These are phyloP conservation scores for Heteromyza rotundicornis DNA, from an alignment of 2,888 invertebrate species.

Conservation along the genomic window DNA sequence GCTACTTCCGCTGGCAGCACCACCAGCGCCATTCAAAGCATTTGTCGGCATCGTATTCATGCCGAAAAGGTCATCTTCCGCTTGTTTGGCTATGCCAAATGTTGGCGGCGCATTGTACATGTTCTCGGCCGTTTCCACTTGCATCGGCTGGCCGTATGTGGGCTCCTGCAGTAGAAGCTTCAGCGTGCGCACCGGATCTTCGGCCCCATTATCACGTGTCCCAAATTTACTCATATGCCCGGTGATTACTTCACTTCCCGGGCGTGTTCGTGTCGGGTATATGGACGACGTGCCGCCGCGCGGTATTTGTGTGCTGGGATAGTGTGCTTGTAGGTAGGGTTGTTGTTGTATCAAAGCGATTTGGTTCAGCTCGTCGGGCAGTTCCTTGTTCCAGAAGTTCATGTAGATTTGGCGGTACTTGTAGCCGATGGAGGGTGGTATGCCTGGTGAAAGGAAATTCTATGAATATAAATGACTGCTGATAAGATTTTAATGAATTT, in stretches of 20 bases:
- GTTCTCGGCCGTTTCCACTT: conserved; percentile 44
- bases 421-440: conserved; percentile 75
- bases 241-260: conserved; percentile 52
- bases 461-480: background rate
- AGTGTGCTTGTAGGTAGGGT: conserved; percentile 43
- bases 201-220: conserved; percentile 54
- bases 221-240: conserved; percentile 62
- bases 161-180: conserved; percentile 57
- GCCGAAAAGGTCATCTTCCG: conserved; percentile 22
- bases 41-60: conserved; percentile 15
- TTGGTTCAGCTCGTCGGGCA: conserved; percentile 75
- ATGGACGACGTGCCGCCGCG: conserved; percentile 12
- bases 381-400: conserved; percentile 82
- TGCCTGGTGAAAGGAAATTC: conserved; percentile 68
- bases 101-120: conserved; percentile 62
- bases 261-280: conserved; percentile 34
- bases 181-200: conserved; percentile 58
- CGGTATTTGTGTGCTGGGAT: conserved; percentile 25
- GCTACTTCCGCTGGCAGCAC: conserved; percentile 10
- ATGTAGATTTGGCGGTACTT: conserved; percentile 81
- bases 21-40: conserved; percentile 9
- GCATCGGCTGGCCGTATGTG: conserved; percentile 22
- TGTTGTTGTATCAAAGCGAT: conserved; percentile 56
- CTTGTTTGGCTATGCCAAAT: conserved; percentile 38
- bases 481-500: background rate